Conservation (phyloP, 2,797 vertebrate genomes). For the Enteromius afrohamiltoni region DNA sequence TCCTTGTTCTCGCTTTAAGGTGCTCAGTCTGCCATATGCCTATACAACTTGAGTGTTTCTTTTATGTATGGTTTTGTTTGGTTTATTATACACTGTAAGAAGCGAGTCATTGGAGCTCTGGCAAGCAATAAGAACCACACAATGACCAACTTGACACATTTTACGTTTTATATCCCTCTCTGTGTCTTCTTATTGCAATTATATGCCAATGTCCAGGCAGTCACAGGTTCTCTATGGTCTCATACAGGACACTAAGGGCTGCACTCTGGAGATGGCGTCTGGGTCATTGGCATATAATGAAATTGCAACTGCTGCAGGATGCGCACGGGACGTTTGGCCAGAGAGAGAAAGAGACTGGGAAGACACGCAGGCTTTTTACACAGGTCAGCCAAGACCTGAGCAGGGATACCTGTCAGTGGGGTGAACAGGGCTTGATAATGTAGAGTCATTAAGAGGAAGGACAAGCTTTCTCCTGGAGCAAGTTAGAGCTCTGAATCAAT, state of each 20-base stretch:
- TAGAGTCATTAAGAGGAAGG: conserved; percentile 8
- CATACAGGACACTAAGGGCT: conserved; percentile 74
- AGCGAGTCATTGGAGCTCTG: conserved; percentile 14
- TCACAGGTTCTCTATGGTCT: conserved; percentile 69
- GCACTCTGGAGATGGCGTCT: conserved; percentile 73
- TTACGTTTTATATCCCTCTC: conserved; percentile 44
- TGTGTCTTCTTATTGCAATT: conserved; percentile 65
- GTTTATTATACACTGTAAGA: background rate
- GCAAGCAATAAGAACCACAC: conserved; percentile 61
- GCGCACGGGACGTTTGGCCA: conserved; percentile 74
- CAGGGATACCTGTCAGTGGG: conserved; percentile 41
- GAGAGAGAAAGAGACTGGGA: conserved; percentile 74
- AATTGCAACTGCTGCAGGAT: conserved; percentile 71
- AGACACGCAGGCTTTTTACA: conserved; percentile 74
- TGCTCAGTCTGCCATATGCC: conserved; percentile 23
- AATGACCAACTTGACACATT: conserved; percentile 46
- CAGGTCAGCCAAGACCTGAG: conserved; percentile 75
- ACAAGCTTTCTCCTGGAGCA: conserved; percentile 16
- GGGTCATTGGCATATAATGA: conserved; percentile 79
- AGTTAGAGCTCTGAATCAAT: conserved; percentile 25
- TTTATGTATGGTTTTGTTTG: conserved; percentile 37
- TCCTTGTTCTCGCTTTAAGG: conserved; percentile 32
- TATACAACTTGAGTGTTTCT: conserved; percentile 22
- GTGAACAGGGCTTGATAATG: conserved; percentile 8
- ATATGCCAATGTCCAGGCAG: conserved; percentile 75